Conservation (phyloP, 2,888 invertebrate genomes). For the Muschampia plurimacula region DNA sequence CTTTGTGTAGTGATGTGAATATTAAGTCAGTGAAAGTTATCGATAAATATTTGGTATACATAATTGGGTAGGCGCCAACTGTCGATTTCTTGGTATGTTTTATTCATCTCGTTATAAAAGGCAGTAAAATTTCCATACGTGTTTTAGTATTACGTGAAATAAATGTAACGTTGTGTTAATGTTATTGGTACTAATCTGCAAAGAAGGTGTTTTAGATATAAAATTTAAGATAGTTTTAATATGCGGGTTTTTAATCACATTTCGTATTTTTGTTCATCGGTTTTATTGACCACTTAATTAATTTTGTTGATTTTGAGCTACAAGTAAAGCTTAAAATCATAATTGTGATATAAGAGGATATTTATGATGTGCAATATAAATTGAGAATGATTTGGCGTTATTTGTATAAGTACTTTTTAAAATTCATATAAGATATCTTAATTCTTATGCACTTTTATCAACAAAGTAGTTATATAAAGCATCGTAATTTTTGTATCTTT, state of each 20-base stretch:
- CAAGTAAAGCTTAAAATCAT: not conserved
- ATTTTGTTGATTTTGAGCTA: not conserved
- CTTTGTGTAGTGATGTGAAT: constrained; percentile 32
- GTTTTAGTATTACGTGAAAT: constrained; percentile 25
- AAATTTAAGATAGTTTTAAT: not conserved
- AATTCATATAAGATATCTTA: too few species aligned
- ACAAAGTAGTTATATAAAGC: too few species aligned
- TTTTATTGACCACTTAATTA: not conserved
- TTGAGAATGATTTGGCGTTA: too few species aligned
- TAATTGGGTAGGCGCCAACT: constrained; percentile 33
- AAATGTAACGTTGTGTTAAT: not conserved
- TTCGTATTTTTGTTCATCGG: not conserved
- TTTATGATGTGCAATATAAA: too few species aligned
- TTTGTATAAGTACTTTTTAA: too few species aligned
- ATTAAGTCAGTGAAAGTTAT: constrained; percentile 37
- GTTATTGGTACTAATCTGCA: not conserved
- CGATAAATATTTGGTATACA: constrained; percentile 32
- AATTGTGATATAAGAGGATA: too few species aligned
- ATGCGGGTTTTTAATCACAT: not conserved
- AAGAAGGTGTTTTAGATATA: not conserved
- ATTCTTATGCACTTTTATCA: too few species aligned
- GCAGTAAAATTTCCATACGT: constrained; percentile 10
- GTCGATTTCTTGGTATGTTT: constrained; percentile 23
- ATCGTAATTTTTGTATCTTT: too few species aligned
- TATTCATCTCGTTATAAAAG: constrained; percentile 27